Evolutionary conservation across 2,888 invertebrate genomes (phyloP).

Genomic region (Drosophila cognata): DNA sequence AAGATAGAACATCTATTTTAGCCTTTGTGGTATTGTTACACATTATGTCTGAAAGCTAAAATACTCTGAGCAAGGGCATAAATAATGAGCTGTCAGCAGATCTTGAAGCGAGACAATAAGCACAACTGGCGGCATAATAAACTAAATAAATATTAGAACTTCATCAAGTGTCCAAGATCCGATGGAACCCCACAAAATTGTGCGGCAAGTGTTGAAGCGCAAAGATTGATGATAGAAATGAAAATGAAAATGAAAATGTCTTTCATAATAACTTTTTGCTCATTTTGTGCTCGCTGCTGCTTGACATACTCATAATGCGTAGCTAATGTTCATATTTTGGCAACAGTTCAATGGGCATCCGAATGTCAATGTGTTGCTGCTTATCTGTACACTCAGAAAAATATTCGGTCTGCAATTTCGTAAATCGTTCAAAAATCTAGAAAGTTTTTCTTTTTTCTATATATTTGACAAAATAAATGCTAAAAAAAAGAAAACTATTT

Average conservation of each 20-base stretch:
- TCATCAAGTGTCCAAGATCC: slow-evolving; percentile 63
- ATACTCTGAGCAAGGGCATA: not conserved
- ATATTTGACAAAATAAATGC: not conserved
- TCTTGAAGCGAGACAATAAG: slow-evolving; percentile 30
- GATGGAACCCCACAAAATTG: slow-evolving; percentile 22
- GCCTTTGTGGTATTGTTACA: not conserved
- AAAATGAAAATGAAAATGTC: slow-evolving; percentile 49
- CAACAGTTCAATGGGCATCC: slow-evolving; percentile 72
- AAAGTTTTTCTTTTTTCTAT: not conserved
- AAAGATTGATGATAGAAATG: slow-evolving; percentile 81
- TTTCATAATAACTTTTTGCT: slow-evolving; percentile 49
- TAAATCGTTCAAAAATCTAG: rapidly evolving
- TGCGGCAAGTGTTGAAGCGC: slow-evolving; percentile 74
- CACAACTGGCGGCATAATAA: slow-evolving; percentile 56
- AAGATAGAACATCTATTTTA: not conserved
- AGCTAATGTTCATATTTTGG: slow-evolving; percentile 80
- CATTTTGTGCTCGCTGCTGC: slow-evolving; percentile 27
- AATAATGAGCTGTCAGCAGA: slow-evolving; percentile 65
- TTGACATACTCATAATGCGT: slow-evolving; percentile 61
- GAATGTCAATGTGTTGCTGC: slow-evolving; percentile 60
- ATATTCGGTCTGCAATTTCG: not conserved
- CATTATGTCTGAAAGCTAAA: not conserved
- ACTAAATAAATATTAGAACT: slow-evolving; percentile 75
- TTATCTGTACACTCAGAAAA: slow-evolving; percentile 42
- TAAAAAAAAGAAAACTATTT: not conserved